Evolutionary conservation across 2,113 vertebrate genomes (phyloP).

Genomic region (Toxostoma redivivum): DNA sequence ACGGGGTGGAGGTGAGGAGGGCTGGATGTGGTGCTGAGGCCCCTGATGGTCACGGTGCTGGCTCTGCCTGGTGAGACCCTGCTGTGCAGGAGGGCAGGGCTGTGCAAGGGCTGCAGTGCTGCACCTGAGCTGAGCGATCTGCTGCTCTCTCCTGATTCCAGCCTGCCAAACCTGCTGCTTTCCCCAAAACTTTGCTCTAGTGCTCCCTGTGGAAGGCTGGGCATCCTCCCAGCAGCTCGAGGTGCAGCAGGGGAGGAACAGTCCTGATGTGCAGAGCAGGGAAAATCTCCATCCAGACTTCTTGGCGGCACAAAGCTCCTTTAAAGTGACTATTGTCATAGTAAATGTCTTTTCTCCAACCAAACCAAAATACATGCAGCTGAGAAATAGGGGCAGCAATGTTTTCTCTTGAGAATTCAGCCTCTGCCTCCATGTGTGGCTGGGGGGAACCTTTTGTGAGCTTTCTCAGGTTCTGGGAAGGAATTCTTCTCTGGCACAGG

Average conservation of each 20-base stretch:
- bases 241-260: neutral
- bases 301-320: neutral
- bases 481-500: neutral
- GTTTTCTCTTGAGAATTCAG: rapidly evolving
- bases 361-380: rapidly evolving
- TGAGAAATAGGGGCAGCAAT: rapidly evolving
- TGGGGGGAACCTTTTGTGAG: neutral
- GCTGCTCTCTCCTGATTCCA: rapidly evolving
- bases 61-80: rapidly evolving
- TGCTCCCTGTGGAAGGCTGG: neutral
- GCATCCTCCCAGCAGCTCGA: neutral
- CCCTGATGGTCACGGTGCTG: rapidly evolving
- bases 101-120: rapidly evolving
- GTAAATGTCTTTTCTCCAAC: neutral
- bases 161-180: rapidly evolving
- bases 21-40: neutral
- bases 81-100: neutral
- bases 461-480: rapidly evolving
- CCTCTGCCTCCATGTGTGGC: rapidly evolving
- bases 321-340: rapidly evolving
- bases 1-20: rapidly evolving
- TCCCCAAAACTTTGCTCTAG: neutral
- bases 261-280: neutral
- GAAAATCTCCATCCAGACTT: neutral
- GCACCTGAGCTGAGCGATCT: rapidly evolving